Evolutionary conservation across 2,888 invertebrate species (phyloP).

Genomic region (Fragum sueziense): DNA sequence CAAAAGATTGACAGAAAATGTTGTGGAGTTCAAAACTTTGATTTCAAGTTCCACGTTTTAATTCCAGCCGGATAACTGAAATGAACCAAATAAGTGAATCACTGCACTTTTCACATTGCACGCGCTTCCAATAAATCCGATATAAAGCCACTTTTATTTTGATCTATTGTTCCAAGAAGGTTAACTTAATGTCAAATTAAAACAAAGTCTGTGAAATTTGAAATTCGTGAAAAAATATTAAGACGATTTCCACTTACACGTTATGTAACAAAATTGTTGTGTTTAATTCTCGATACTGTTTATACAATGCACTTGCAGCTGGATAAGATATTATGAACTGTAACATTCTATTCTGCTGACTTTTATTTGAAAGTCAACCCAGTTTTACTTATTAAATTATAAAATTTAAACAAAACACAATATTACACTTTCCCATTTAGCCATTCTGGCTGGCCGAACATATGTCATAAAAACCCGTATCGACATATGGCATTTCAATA

Average conservation of each 20-base stretch:
- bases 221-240: background rate
- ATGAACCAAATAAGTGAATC: background rate
- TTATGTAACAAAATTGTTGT: background rate
- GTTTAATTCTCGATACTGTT: background rate
- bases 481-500: background rate
- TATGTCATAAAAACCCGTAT: conserved; percentile 4
- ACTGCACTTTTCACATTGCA: background rate
- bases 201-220: background rate
- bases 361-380: background rate
- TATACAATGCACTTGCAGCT: background rate
- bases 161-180: conserved; percentile 1
- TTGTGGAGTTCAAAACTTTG: too few relatives aligned
- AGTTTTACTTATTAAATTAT: conserved; percentile 7
- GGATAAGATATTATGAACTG: background rate
- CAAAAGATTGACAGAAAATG: too few relatives aligned
- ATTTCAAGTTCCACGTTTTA: too few relatives aligned
- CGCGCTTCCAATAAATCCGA: conserved; percentile 1
- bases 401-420: background rate
- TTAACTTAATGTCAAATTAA: background rate
- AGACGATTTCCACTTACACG: background rate
- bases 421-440: background rate
- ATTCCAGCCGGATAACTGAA: background rate
- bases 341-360: background rate
- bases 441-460: background rate
- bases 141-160: background rate